phyloP scores from a whole-genome alignment of 2,888 invertebrate genomes.

The Horisme vitalbata region DNA sequence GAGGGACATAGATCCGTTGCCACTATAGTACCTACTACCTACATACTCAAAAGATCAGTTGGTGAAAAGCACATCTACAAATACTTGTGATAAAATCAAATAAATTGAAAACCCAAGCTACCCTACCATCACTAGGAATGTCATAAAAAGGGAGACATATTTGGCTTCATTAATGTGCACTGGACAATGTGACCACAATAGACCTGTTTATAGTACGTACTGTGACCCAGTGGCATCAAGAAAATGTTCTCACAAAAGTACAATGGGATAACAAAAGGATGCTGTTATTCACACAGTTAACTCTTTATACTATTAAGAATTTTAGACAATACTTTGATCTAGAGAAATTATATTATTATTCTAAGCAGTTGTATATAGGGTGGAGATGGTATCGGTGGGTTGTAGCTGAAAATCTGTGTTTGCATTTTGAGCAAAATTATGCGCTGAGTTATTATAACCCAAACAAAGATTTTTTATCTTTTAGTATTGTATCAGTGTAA shows the following conservation, averaged over 20 bases:
- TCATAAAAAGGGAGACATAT: slow-evolving; percentile 41
- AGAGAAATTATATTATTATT: slow-evolving; percentile 11
- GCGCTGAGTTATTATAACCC: no score
- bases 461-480: no score
- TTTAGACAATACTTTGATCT: slow-evolving; percentile 42
- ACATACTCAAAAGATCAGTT: no score
- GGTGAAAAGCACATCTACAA: no score
- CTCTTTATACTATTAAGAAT: slow-evolving; percentile 69
- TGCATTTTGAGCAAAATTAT: background rate
- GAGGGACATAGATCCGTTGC: no score
- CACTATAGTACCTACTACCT: no score
- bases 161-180: slow-evolving; percentile 47
- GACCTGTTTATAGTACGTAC: slow-evolving; percentile 40
- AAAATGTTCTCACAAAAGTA: slow-evolving; percentile 76
- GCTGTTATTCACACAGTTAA: slow-evolving; percentile 83
- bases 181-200: slow-evolving; percentile 50
- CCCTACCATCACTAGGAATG: slow-evolving; percentile 19
- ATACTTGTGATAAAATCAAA: no score
- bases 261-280: slow-evolving; percentile 75
- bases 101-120: no score
- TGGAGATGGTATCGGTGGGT: background rate
- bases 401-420: background rate
- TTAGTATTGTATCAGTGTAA: no score
- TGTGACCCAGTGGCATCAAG: slow-evolving; percentile 55
- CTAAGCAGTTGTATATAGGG: slow-evolving; percentile 3